Evolutionary conservation across 2,888 invertebrate species (phyloP).

Genomic region (Oegoconia quadripuncta): DNA sequence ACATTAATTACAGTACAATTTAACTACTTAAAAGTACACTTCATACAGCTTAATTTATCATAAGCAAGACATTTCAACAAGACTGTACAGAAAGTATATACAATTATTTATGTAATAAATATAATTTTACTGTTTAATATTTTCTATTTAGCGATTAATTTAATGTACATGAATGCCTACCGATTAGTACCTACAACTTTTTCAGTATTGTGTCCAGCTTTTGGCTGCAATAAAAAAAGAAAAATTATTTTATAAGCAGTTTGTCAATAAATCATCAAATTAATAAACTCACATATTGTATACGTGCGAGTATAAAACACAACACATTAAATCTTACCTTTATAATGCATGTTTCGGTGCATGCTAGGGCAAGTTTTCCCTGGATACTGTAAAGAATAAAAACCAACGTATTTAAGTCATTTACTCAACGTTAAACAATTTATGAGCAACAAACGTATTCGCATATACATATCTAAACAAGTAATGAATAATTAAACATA

Average conservation of each 20-base stretch:
- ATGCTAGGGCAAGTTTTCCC: constrained; percentile 94
- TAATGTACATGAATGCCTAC: constrained; percentile 49
- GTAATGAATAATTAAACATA: too few species aligned
- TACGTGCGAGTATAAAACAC: constrained; percentile 18
- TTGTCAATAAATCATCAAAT: constrained; percentile 12
- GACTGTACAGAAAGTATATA: constrained; percentile 67
- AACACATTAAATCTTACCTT: constrained; percentile 77
- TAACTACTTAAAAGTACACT: constrained; percentile 36
- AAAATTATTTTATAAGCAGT: too few species aligned
- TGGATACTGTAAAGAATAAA: constrained; percentile 77
- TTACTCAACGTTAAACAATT: too few species aligned
- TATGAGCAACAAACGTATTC: too few species aligned
- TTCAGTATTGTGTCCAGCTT: constrained; percentile 91
- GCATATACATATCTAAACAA: too few species aligned
- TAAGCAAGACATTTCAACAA: constrained; percentile 50
- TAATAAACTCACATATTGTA: too few species aligned
- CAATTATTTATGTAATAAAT: constrained; percentile 36
- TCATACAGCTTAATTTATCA: constrained; percentile 46
- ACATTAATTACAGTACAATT: constrained; percentile 21
- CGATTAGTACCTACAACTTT: constrained; percentile 29
- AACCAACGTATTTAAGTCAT: too few species aligned
- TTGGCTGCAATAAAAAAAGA: constrained; percentile 81
- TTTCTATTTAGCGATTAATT: constrained; percentile 41
- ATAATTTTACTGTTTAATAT: constrained; percentile 20
- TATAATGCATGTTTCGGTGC: constrained; percentile 95